A percentile compares a stretch with the other conserved stretches of the same genome.
Evolutionary conservation across 2,113 vertebrate genomes (phyloP).

Genomic region (Pangasianodon hypophthalmus): DNA sequence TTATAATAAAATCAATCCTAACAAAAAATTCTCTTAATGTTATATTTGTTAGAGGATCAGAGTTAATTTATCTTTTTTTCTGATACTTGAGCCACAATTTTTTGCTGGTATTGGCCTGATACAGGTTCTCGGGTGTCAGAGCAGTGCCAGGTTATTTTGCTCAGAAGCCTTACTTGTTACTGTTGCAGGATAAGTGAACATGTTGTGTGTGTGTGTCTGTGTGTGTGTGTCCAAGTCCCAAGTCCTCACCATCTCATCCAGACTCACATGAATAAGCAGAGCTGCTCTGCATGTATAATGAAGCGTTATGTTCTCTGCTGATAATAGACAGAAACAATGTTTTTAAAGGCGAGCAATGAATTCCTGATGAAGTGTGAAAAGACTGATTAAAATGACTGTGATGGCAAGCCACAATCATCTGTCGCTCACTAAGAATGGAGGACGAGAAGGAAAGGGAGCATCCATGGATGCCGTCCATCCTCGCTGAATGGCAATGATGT

Average conservation of each 20-base stretch:
- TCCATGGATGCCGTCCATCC: constrained; percentile 11
- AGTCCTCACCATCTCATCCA: constrained; percentile 61
- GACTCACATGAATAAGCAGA: constrained; percentile 73
- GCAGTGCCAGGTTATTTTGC: not conserved
- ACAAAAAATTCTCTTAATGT: not conserved
- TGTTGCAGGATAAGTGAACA: constrained; percentile 10
- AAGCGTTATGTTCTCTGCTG: constrained; percentile 77
- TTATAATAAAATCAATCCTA: not conserved
- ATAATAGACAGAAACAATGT: constrained; percentile 82
- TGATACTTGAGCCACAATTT: not conserved
- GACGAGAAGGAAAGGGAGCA: constrained; percentile 35
- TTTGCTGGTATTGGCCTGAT: not conserved
- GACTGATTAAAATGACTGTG: constrained; percentile 79
- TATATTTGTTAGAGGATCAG: not conserved
- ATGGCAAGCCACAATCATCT: constrained; percentile 74
- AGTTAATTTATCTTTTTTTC: not conserved
- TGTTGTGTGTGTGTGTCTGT: constrained; percentile 1
- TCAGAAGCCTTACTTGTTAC: constrained; percentile 7
- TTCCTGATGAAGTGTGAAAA: constrained; percentile 82
- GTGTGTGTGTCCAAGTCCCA: constrained; percentile 31
- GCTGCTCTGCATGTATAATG: constrained; percentile 80
- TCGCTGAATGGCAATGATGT: constrained; percentile 38
- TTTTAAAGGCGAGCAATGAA: constrained; percentile 75
- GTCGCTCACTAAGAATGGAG: constrained; percentile 65
- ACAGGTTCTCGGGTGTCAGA: not conserved